These are phyloP conservation scores for Heliconius nattereri DNA, from an alignment of 1,140 invertebrate species.

Conservation along the genomic window DNA sequence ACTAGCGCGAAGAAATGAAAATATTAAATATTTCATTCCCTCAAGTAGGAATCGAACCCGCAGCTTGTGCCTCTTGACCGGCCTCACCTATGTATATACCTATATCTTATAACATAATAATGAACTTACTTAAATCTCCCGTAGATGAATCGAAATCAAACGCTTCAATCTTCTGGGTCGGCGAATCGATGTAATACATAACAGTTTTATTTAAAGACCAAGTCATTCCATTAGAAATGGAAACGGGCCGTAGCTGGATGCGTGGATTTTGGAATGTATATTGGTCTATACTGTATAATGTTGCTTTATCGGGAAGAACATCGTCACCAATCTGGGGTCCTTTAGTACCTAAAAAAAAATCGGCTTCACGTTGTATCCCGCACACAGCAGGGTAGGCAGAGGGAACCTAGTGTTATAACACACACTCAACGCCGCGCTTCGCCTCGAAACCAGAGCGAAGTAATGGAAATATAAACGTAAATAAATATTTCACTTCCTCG, in stretches of 20 bases:
- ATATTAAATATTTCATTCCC: too few species aligned
- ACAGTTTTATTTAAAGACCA: conserved; percentile 86
- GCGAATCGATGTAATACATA: conserved; percentile 87
- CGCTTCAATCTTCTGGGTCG: conserved; percentile 82
- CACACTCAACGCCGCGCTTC: too few species aligned
- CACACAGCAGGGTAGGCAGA: too few species aligned
- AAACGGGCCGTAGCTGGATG: conserved; percentile 67
- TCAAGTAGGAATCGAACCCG: too few species aligned
- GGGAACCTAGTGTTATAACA: too few species aligned
- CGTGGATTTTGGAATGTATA: conserved; percentile 43
- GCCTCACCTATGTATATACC: too few species aligned
- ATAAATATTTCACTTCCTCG: too few species aligned
- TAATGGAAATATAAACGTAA: too few species aligned
- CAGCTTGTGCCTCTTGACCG: too few species aligned
- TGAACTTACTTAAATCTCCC: conserved; percentile 83
- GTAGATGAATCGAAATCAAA: conserved; percentile 85
- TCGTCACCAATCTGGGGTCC: conserved; percentile 60
- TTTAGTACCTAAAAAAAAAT: conserved; percentile 65
- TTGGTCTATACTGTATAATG: conserved; percentile 59
- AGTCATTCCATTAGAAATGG: conserved; percentile 87
- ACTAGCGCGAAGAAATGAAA: too few species aligned
- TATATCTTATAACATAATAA: background rate
- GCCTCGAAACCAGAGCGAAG: too few species aligned
- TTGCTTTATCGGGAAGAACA: conserved; percentile 55
- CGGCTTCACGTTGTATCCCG: too few species aligned